Evolutionary conservation across 2,888 invertebrate species (phyloP), one percentile per base, ranked within the genome.

Genomic region (Kryphioiulus occultus): DNA sequence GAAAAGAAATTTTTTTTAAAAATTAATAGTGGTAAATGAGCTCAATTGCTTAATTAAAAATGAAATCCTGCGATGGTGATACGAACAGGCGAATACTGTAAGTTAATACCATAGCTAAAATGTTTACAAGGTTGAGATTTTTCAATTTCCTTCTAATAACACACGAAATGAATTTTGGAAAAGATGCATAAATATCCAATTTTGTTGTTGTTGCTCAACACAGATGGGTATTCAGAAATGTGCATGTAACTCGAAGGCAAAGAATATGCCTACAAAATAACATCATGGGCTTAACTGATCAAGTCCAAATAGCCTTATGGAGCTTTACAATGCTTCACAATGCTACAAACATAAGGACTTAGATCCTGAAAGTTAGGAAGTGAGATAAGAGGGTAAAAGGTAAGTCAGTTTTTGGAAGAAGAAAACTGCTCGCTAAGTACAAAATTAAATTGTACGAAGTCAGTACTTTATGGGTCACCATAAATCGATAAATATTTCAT

Each of bases 401-500:
- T 68, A 68, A 68, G 68, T 68, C 9, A 26, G 10, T 68, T 26
- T 59, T n/a, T 26, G 4, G 10, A 68, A 26, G 68, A 68, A 12
- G 26, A 68, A 68, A 68, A 12, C 12, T 44, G 44, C 12, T 12
- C 9, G 22, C 68, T 68, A 68, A 68, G 68, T 68, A 68, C 26
- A 68, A 68, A 68, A 68, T 68, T 68, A 68, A 68, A 68, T 68
- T 26, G 68, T 68, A 68, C 68, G 26, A 68, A 68, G 68, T 68
- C 68, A 68, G 68, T 68, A 68, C 26, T 68, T 26, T 68, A 68
- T 68, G 68, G 68, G 68, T 68, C 68, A 68, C 68, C 68, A 68
- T 68, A 68, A 68, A 68, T 68, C 68, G 68, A 68, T 68, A 68
- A 68, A 68, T 68, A 68, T 68, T 68, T 68, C 68, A 68, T 68